These are phyloP conservation scores for Lycocerus yunnanus DNA, from an alignment of 2,888 invertebrate species.

Conservation along the genomic window DNA sequence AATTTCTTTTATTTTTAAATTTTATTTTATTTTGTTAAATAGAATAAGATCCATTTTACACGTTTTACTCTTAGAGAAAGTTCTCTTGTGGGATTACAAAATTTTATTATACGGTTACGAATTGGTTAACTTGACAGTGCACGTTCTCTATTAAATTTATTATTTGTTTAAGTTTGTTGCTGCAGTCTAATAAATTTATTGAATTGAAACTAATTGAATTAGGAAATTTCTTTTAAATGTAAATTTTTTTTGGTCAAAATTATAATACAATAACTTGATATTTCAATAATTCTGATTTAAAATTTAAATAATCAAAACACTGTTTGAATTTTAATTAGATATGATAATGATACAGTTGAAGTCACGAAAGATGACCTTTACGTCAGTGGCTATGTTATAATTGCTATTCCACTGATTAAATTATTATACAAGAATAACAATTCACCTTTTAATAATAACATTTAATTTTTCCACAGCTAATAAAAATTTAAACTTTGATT, in stretches of 20 bases:
- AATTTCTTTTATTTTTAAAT: background rate
- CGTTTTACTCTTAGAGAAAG: background rate
- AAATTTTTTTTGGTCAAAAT: background rate
- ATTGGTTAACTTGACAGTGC: background rate
- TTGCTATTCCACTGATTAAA: too few relatives aligned
- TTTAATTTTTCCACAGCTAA: too few relatives aligned
- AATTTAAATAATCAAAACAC: background rate
- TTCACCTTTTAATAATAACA: too few relatives aligned
- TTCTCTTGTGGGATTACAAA: background rate
- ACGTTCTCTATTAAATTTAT: background rate
- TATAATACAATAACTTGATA: too few relatives aligned
- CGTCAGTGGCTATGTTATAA: too few relatives aligned
- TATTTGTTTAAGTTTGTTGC: background rate
- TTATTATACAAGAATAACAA: too few relatives aligned
- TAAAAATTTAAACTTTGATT: too few relatives aligned
- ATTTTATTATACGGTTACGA: background rate
- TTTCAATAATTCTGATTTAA: background rate
- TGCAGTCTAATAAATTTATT: background rate
- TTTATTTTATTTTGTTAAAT: background rate
- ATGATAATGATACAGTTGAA: too few relatives aligned
- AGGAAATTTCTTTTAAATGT: background rate
- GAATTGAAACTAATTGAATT: background rate
- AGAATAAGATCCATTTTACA: background rate
- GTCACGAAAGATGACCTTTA: too few relatives aligned
- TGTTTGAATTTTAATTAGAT: too few relatives aligned